Conservation (phyloP, 2,888 invertebrate genomes). For the Brachynemurus nebulosus region DNA sequence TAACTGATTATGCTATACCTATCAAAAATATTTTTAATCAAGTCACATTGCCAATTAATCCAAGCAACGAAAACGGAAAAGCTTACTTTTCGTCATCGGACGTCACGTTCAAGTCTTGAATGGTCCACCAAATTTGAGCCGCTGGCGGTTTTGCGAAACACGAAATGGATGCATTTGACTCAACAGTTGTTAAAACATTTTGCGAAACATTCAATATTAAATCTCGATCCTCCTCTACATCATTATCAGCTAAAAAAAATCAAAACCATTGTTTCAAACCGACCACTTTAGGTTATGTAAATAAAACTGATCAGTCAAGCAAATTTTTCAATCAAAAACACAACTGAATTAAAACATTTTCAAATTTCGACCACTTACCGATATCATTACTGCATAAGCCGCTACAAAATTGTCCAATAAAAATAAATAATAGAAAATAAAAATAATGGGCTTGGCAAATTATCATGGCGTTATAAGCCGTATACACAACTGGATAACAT, state of each 20-base stretch:
- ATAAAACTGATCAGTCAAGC: no score
- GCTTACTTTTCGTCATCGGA: constrained; percentile 35
- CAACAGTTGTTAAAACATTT: constrained; percentile 28
- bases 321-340: no score
- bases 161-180: constrained; percentile 36
- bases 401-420: constrained; percentile 22
- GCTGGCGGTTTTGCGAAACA: constrained; percentile 37
- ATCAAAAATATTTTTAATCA: background rate
- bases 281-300: constrained; percentile 1
- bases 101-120: constrained; percentile 39
- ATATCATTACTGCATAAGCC: constrained; percentile 24
- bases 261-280: background rate
- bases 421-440: constrained; percentile 25
- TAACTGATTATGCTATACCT: constrained; percentile 10
- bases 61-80: no score
- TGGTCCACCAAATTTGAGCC: constrained; percentile 43
- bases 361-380: constrained; percentile 23
- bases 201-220: constrained; percentile 23
- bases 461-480: constrained; percentile 28
- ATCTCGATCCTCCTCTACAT: background rate
- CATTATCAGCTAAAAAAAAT: constrained; percentile 1
- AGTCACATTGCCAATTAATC: no score
- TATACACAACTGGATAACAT: no score
- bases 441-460: constrained; percentile 31
- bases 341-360: no score